Conservation (phyloP, 2,797 vertebrate genomes). For the Poeciliopsis turneri region DNA sequence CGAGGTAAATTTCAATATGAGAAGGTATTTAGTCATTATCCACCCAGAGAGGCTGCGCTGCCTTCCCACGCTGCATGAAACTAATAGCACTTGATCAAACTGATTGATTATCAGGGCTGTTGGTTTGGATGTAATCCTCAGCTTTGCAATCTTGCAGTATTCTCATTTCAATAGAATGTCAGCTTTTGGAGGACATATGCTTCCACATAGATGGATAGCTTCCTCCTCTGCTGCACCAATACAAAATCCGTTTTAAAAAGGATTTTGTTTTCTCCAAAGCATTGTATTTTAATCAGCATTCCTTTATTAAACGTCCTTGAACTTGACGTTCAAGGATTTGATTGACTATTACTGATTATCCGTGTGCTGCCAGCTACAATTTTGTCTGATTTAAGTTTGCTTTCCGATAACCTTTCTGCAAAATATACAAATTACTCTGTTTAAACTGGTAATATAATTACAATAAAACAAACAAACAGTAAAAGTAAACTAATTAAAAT, state of each 20-base stretch:
- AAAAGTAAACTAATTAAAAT: neutral
- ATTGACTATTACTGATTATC: neutral
- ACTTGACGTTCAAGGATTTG: neutral
- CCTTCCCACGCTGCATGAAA: neutral
- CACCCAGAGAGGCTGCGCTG: conserved; percentile 8
- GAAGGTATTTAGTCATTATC: neutral
- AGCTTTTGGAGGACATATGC: conserved; percentile 3
- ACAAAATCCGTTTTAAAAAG: conserved; percentile 14
- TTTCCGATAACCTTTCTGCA: neutral
- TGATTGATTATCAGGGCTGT: conserved; percentile 19
- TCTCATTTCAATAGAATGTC: neutral
- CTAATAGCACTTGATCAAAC: conserved; percentile 4
- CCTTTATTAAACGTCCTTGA: neutral
- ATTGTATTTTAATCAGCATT: conserved; percentile 17
- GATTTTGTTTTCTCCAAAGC: neutral
- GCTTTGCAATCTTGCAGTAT: neutral
- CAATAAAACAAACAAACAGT: neutral
- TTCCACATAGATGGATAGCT: conserved; percentile 15
- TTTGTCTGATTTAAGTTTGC: neutral
- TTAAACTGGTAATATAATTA: neutral
- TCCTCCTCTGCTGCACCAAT: neutral
- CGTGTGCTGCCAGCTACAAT: neutral
- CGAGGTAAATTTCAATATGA: neutral
- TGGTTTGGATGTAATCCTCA: conserved; percentile 15
- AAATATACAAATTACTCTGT: neutral